Conservation (phyloP, 2,888 invertebrate genomes). For the Tridacna crocea region DNA sequence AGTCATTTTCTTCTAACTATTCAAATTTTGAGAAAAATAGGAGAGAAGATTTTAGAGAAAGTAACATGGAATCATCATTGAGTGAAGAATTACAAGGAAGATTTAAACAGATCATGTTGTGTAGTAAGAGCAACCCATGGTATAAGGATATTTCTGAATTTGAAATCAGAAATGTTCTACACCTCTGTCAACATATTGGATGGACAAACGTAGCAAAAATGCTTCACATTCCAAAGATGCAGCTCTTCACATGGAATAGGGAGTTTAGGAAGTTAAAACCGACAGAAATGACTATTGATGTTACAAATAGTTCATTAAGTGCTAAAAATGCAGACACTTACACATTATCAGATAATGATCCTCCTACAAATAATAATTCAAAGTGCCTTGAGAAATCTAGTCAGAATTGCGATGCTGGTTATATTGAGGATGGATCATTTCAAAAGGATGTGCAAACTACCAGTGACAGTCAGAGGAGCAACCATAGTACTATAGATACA, state of each 20-base stretch:
- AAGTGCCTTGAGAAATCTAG: slow-evolving; percentile 12
- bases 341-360: neutral
- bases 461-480: neutral
- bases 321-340: too few species aligned
- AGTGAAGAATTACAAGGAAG: too few species aligned
- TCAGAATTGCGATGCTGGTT: neutral
- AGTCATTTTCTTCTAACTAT: neutral
- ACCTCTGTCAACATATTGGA: slow-evolving; percentile 26
- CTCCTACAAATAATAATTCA: neutral
- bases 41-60: neutral
- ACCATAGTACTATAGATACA: neutral
- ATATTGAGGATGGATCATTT: neutral
- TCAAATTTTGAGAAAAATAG: neutral
- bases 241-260: slow-evolving; percentile 40
- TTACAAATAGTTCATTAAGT: neutral
- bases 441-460: neutral
- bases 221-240: slow-evolving; percentile 51
- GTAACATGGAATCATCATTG: neutral
- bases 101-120: neutral
- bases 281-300: neutral
- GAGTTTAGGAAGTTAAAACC: slow-evolving; percentile 20
- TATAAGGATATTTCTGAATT: neutral
- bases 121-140: neutral
- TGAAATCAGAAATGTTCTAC: neutral
- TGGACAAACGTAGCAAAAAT: slow-evolving; percentile 40